Base-by-base conservation (phyloP, 2,888 invertebrate genomes). In the Petrolisthes manimaculis region DNA sequence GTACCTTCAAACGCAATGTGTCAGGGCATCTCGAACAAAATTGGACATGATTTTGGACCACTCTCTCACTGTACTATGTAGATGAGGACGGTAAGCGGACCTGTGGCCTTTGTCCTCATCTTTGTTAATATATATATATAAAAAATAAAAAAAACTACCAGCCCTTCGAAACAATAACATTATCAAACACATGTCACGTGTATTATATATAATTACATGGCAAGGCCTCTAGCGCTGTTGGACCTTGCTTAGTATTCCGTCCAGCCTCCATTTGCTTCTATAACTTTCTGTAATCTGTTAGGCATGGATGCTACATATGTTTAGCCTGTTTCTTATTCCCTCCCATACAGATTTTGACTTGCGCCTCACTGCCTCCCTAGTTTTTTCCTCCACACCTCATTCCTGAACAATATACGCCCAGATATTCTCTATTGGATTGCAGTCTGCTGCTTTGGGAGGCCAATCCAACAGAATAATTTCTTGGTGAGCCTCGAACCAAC, bases 221-320 rank as follows among this genome's bases (percentile, higher is more conserved):
- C 37, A 37, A 37, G 37, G 37, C 37, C 37, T 37, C 37, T 37
- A 37, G 37, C 37, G 37, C 37, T 37, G 37, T 37, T 37, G 37
- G 37, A 37, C 37, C 37, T 37, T 37, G 37, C 37, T 78, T n/a
- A 78, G n/a, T 78, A 78, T 78, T n/a, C n/a, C 54, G 78, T 78
- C 78, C 78, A 78, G 9, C 78, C 78, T 14, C n/a, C 78, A 53
- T 78, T 51, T 8, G 78, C 8, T 9, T 24, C 78, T 78, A 37
- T 78, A 4, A 78, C 78, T 9, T 78, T 14, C 5, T n/a, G 71
- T 71, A 71, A 4, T 71, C 51, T 24, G n/a, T 51, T n/a, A 14
- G 78, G 51, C 78, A 53, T 37, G 51, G 78, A 78, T 78, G 78
- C 78, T 78, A 37, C 51, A 53, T 37, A 78, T 37, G 14, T 53